phyloP scores from a whole-genome alignment of 2,797 vertebrate genomes.

The Dallia pectoralis region DNA sequence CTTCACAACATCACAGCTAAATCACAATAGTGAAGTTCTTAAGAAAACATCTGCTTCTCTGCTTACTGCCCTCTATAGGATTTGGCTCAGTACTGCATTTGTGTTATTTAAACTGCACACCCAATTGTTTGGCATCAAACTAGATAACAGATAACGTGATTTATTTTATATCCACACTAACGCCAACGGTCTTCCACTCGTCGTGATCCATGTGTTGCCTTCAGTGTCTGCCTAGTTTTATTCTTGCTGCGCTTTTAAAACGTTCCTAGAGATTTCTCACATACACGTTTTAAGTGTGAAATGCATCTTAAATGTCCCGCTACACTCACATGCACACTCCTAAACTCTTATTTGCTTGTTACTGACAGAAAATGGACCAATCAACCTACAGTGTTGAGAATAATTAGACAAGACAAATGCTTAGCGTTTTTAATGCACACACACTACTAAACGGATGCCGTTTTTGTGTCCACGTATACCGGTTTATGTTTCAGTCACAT shows the following conservation, averaged over 20 bases:
- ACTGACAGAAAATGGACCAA: slow-evolving; percentile 39
- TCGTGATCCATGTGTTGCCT: slow-evolving; percentile 52
- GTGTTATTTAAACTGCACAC: too few relatives aligned
- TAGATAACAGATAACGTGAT: too few relatives aligned
- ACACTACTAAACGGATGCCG: slow-evolving; percentile 13
- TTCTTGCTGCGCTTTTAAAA: slow-evolving; percentile 25
- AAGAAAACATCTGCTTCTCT: too few relatives aligned
- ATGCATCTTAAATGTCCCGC: slow-evolving; percentile 18
- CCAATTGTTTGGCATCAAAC: too few relatives aligned
- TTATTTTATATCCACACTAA: too few relatives aligned
- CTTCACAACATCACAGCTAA: too few relatives aligned
- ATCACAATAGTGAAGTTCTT: too few relatives aligned
- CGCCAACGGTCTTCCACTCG: slow-evolving; percentile 9
- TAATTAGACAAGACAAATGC: slow-evolving; percentile 1
- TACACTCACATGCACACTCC: slow-evolving; percentile 16
- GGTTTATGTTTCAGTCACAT: neutral
- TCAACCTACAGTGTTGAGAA: slow-evolving; percentile 29
- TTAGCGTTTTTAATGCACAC: slow-evolving; percentile 42
- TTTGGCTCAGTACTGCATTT: too few relatives aligned
- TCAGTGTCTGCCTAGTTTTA: slow-evolving; percentile 24
- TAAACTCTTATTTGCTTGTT: neutral
- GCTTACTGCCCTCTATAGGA: too few relatives aligned
- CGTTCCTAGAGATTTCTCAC: slow-evolving; percentile 1
- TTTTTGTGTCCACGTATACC: neutral
- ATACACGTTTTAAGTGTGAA: neutral